Conservation (phyloP, 2,797 vertebrate species). For the Premnoplex brunnescens region DNA sequence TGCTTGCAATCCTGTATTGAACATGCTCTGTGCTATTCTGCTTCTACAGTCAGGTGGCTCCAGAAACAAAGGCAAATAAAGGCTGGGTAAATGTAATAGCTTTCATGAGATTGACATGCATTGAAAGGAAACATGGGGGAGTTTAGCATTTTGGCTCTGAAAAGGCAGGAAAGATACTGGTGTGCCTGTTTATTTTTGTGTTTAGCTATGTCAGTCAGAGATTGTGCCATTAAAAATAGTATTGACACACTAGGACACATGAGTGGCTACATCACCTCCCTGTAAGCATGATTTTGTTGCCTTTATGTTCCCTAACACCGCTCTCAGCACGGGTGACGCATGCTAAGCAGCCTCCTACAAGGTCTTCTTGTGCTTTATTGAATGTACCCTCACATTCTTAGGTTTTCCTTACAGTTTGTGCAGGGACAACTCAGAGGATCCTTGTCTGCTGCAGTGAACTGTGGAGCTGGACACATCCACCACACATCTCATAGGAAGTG, state of each 20-base stretch:
- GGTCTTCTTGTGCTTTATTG: neutral
- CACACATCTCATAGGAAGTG: neutral
- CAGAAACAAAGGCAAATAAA: neutral
- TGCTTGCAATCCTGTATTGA: neutral
- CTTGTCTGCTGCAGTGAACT: neutral
- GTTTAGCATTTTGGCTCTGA: neutral
- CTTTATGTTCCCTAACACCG: neutral
- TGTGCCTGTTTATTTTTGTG: neutral
- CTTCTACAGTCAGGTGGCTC: neutral
- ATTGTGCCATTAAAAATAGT: neutral
- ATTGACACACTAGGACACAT: neutral
- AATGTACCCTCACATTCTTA: neutral
- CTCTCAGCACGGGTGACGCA: neutral
- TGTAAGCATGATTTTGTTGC: neutral
- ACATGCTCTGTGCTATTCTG: neutral
- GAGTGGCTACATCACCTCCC: accelerated
- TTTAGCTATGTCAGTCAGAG: neutral
- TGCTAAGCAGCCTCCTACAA: accelerated
- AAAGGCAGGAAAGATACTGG: neutral
- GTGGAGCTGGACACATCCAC: neutral
- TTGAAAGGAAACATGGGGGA: neutral
- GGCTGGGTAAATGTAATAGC: neutral
- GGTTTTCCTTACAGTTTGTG: neutral
- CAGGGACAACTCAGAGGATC: neutral
- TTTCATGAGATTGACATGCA: neutral